A percentile compares a stretch with the other conserved stretches of the same genome.
Evolutionary conservation across 2,888 invertebrate genomes (phyloP).

Genomic region (Leptinotarsa peninsularis): DNA sequence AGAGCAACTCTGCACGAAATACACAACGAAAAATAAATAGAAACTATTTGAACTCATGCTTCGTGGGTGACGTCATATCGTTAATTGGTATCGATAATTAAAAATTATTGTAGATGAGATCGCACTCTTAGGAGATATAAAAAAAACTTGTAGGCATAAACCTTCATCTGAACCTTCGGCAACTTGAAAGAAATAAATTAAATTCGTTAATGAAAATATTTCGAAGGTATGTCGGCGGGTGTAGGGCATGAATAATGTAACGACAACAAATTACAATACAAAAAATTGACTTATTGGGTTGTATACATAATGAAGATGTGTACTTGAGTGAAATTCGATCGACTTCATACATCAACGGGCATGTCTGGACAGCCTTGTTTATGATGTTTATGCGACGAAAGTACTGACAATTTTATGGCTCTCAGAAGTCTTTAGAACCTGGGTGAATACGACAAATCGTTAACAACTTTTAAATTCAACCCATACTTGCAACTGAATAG

Average conservation of each 20-base stretch:
- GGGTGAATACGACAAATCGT: too few species aligned
- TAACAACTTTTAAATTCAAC: too few species aligned
- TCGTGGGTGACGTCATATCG: conserved; percentile 33
- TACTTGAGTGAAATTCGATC: too few species aligned
- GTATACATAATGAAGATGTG: too few species aligned
- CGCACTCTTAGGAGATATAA: not conserved
- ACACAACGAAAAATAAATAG: conserved; percentile 23
- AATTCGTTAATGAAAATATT: not conserved
- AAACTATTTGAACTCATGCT: conserved; percentile 14
- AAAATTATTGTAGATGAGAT: conserved; percentile 24
- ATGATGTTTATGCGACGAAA: too few species aligned
- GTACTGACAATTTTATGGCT: too few species aligned
- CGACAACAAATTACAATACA: not conserved
- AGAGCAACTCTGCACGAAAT: conserved; percentile 28
- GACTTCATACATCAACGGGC: too few species aligned
- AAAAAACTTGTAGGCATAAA: conserved; percentile 12
- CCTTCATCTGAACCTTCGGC: conserved; percentile 8
- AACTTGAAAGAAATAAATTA: conserved; percentile 6
- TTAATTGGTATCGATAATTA: conserved; percentile 22
- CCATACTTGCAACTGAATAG: too few species aligned
- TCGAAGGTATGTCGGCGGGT: not conserved
- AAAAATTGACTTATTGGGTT: too few species aligned
- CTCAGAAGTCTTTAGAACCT: too few species aligned
- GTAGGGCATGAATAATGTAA: not conserved
- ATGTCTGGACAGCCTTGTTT: too few species aligned